Percentiles rank a stretch among this genome's conserved stretches.
Conservation (phyloP, 2,113 vertebrate genomes). For the Rattus rattus region DNA sequence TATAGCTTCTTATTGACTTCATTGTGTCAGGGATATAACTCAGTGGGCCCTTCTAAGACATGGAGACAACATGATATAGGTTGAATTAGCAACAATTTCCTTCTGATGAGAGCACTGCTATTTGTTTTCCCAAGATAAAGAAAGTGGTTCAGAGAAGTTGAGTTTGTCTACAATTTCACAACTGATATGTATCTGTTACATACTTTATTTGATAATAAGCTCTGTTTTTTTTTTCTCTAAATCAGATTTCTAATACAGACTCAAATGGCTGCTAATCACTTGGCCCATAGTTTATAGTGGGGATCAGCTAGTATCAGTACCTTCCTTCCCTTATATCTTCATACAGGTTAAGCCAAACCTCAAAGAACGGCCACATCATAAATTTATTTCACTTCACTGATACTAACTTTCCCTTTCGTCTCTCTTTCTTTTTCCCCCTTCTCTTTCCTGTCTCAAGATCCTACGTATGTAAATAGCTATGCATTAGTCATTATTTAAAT, state of each 20-base stretch:
- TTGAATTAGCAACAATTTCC: background rate
- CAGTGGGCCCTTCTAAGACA: background rate
- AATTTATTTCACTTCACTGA: slow-evolving; percentile 45
- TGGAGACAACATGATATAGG: background rate
- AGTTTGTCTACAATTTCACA: background rate
- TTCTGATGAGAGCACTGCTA: background rate
- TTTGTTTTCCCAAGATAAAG: slow-evolving; percentile 22
- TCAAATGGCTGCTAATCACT: background rate
- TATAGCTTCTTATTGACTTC: background rate
- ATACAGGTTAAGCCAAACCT: slow-evolving; percentile 28
- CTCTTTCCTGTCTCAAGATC: background rate
- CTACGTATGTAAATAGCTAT: slow-evolving; percentile 47
- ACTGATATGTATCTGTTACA: background rate
- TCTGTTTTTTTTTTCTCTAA: background rate
- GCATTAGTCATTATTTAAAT: slow-evolving; percentile 35
- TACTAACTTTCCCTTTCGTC: slow-evolving; percentile 1
- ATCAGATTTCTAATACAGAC: background rate
- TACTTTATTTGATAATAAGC: background rate
- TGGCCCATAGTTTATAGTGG: background rate
- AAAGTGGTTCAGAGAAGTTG: slow-evolving; percentile 19
- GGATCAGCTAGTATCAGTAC: background rate
- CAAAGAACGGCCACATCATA: background rate
- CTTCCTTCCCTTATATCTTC: background rate
- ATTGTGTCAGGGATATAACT: background rate
- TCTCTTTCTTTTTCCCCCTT: slow-evolving; percentile 20